Evolutionary conservation across 2,113 vertebrate species (phyloP), one percentile per base, ranked within the genome.

Genomic region (Serinus canaria): DNA sequence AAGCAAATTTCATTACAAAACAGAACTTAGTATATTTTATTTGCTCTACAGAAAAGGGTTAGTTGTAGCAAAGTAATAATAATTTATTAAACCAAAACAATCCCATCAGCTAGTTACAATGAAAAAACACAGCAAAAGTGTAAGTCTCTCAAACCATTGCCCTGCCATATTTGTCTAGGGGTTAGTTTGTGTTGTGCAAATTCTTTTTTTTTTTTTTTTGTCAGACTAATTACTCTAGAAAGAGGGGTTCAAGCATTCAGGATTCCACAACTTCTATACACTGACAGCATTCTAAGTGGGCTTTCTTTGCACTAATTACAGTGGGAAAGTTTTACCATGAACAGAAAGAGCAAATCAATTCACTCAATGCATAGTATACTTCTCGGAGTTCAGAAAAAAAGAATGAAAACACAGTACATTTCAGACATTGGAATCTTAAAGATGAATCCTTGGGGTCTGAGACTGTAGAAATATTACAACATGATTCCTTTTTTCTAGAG

Each of bases 381-480:
- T 92, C 82, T 93, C 11, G 18, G 81, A 90, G 93, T 96, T 96
- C 95, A 94, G 87, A 89, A 83, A 90, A 86, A 94, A 87, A 64
- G 64, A 92, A 96, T 13, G 39, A 89, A 88, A 97, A 56, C 94
- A 94, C 55, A 58, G 72, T 93, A 97, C 96, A 97, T 92, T 95
- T 95, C 90, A 94, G 97, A 97, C 95, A 96, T 89, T 87, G 81
- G 91, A 94, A 96, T 96, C 85, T 96, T 95, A 94, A 89, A 94
- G 94, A 92, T 10, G 49, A 97, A 97, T 95, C 94, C 84, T 96
- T 84, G 91, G 96, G 90, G 83, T 97, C 92, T 98, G 96, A 98
- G 96, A 97, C 33, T 97, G 98, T 97, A 98, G 96, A 98, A 98
- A 98, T 96, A 91, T 94, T 96, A 98, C 97, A 98, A 95, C 95